These are phyloP conservation scores for Mnemiopsis leidyi DNA, from an alignment of 37 sponge, comb jelly and placozoan species.

Conservation along the genomic window DNA sequence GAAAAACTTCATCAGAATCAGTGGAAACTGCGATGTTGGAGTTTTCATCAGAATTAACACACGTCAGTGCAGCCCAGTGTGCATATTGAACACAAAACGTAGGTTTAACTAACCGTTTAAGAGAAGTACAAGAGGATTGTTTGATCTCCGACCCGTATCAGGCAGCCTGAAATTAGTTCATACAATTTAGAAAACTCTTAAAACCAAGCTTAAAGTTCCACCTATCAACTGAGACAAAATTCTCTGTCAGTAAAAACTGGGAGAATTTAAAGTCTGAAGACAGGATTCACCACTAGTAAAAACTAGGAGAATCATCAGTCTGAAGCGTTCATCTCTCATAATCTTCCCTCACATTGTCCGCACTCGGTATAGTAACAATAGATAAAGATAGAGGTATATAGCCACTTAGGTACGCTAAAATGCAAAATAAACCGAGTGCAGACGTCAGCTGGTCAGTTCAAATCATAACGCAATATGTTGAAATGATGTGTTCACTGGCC, in stretches of 20 bases:
- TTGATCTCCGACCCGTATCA: too few relatives aligned
- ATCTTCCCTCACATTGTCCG: conserved; percentile 59
- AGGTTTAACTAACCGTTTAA: too few relatives aligned
- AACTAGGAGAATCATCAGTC: not conserved
- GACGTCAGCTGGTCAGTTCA: conserved; percentile 51
- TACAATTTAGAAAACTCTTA: too few relatives aligned
- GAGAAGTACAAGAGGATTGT: too few relatives aligned
- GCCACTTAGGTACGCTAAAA: not conserved
- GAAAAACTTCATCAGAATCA: conserved; percentile 60
- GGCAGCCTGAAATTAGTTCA: too few relatives aligned
- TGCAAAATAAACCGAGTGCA: not conserved
- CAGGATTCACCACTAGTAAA: too few relatives aligned
- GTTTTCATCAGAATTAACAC: conserved; percentile 59
- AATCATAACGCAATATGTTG: conserved; percentile 47
- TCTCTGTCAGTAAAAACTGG: too few relatives aligned
- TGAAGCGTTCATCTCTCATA: conserved; percentile 65
- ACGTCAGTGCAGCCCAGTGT: too few relatives aligned
- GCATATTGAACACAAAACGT: too few relatives aligned
- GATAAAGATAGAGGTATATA: conserved; percentile 15
- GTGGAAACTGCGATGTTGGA: conserved; percentile 64
- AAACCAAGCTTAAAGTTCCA: too few relatives aligned
- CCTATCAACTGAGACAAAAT: too few relatives aligned
- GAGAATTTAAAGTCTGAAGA: too few relatives aligned
- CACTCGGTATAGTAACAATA: not conserved
- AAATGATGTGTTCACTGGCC: conserved; percentile 13